Evolutionary conservation across 2,888 invertebrate species (phyloP).

Genomic region (Caenorhabditis angaria): DNA sequence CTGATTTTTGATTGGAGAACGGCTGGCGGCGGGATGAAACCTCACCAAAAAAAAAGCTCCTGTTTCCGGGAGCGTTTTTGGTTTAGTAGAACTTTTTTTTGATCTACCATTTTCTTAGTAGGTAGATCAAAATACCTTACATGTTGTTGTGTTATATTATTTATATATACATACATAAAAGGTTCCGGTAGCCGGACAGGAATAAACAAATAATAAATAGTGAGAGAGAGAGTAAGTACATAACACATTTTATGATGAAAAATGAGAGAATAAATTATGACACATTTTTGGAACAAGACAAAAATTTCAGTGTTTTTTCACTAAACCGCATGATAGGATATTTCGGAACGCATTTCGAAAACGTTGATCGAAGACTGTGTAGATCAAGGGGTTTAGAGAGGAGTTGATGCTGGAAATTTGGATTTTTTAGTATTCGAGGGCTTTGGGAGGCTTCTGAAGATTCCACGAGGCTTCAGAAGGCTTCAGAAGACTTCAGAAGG

Average conservation of each 20-base stretch:
- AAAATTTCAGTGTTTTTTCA: constrained; percentile 37
- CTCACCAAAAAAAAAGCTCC: too few species aligned
- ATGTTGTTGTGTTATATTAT: too few species aligned
- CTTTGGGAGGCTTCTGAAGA: background rate
- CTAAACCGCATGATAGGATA: constrained; percentile 57
- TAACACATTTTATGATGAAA: background rate
- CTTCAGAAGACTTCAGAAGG: background rate
- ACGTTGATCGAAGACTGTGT: constrained; percentile 71
- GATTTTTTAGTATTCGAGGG: background rate
- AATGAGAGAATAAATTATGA: constrained; percentile 2
- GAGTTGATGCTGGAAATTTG: constrained; percentile 62
- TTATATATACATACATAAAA: too few species aligned
- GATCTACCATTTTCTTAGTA: too few species aligned
- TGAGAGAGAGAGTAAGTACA: background rate
- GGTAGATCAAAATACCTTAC: too few species aligned
- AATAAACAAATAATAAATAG: background rate
- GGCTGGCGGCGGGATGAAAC: too few species aligned
- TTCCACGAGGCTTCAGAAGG: too few species aligned
- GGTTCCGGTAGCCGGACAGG: too few species aligned
- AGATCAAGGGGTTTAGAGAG: constrained; percentile 69
- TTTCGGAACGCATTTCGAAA: constrained; percentile 70
- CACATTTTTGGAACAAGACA: background rate
- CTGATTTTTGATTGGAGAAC: too few species aligned
- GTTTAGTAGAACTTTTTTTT: too few species aligned
- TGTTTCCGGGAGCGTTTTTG: too few species aligned